phyloP scores from a whole-genome alignment of 2,888 invertebrate species.

The Lagria hirta region DNA sequence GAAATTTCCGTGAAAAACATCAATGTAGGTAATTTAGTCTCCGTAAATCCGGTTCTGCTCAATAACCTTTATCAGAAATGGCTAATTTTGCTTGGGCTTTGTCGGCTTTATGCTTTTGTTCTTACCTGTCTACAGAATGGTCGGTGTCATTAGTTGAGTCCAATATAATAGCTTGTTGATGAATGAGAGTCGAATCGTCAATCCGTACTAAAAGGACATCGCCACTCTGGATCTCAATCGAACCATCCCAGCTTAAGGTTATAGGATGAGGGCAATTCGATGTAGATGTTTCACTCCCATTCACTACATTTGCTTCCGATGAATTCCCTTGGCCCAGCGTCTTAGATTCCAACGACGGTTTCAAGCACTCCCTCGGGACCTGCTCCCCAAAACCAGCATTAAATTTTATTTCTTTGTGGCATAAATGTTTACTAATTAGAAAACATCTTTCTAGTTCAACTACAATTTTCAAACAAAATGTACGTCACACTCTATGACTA shows the following conservation, averaged over 20 bases:
- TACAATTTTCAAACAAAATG: too few species aligned
- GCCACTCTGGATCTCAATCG: conserved; percentile 70
- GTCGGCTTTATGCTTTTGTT: too few species aligned
- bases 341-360: conserved; percentile 23
- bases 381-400: conserved; percentile 17
- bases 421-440: conserved; percentile 14
- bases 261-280: conserved; percentile 40
- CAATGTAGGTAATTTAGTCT: too few species aligned
- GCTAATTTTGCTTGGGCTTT: too few species aligned
- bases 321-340: conserved; percentile 24
- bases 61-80: too few species aligned
- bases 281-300: conserved; percentile 18
- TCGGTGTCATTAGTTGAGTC: conserved; percentile 36
- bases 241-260: conserved; percentile 62
- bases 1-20: too few species aligned
- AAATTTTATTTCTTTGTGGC: conserved; percentile 16
- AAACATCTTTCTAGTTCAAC: too few species aligned
- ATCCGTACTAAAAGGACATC: conserved; percentile 72
- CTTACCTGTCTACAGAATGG: conserved; percentile 34
- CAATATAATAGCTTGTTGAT: conserved; percentile 49
- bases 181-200: conserved; percentile 62
- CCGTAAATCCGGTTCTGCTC: too few species aligned
- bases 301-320: conserved; percentile 12
- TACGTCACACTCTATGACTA: background rate
- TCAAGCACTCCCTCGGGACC: conserved; percentile 21